Base-by-base conservation (phyloP, 2,888 invertebrate genomes). In the Drosophila setosimentum region DNA sequence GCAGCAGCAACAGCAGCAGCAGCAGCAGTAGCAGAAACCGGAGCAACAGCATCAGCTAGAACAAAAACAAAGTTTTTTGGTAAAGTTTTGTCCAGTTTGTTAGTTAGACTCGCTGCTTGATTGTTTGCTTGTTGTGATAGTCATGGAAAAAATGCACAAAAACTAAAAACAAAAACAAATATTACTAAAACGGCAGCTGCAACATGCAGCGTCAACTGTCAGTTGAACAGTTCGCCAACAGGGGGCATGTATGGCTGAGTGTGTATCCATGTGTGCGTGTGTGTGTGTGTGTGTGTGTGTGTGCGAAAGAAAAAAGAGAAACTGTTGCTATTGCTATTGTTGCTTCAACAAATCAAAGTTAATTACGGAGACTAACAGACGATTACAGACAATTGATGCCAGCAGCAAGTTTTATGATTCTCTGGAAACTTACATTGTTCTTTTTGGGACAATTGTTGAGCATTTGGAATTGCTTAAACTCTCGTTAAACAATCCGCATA, bases 61-160 rank as follows among this genome's bases (percentile, higher is more conserved):
- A 29, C n/a, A 42, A 29, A 21, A 57, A 55, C 67, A 65, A 75
- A 80, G 70, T 80, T 79, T 65, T 62, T 66, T 35, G 3, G 40
- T 6, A 74, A 78, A 70, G 61, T 74, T 63, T 67, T 61, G 74
- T 59, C 29, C 58, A 63, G 78, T 78, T 78, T 70, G 78, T 68
- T 65, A 71, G 60, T 62, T 62, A 51, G 66, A 63, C 66, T 51
- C 51, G 51, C 58, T 77, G 76, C 73, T 71, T 86, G 83, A 86
- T 80, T 75, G 83, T 83, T 78, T 83, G 67, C 72, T 61, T 61
- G 68, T 78, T 83, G 69, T 72, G 75, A 78, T 77, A 83, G 86
- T 69, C 69, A 50, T 53, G 72, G 21, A 32, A 62, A 66, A 58
- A 57, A n/a, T n/a, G 32, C 54, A 72, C 45, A 24, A 57, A 78